These are phyloP conservation scores for Netelia melanura DNA, from an alignment of 2,888 invertebrate genomes.

Conservation along the genomic window DNA sequence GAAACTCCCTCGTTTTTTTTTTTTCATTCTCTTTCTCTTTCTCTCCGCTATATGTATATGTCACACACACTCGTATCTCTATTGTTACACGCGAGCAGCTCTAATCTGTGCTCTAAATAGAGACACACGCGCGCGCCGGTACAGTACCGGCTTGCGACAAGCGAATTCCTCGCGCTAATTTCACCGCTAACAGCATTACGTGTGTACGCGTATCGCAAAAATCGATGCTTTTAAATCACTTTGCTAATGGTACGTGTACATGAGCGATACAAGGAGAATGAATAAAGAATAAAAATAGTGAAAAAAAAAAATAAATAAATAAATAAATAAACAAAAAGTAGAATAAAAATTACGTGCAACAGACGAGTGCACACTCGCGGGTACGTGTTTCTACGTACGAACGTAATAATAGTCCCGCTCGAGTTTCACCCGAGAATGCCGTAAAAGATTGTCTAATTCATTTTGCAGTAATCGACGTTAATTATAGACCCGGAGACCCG, in stretches of 20 bases:
- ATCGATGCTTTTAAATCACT: background rate
- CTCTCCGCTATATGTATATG: background rate
- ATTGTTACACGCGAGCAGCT: conserved; percentile 58
- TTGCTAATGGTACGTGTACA: background rate
- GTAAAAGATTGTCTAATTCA: conserved; percentile 19
- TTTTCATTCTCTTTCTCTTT: background rate
- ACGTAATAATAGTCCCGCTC: background rate
- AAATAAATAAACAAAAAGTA: no score
- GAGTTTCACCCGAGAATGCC: background rate
- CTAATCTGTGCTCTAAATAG: conserved; percentile 59
- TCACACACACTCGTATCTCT: conserved; percentile 18
- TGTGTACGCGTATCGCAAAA: background rate
- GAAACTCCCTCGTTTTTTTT: conserved; percentile 57
- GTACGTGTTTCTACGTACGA: background rate
- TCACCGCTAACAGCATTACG: conserved; percentile 12
- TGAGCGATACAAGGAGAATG: background rate
- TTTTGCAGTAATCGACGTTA: conserved; percentile 35
- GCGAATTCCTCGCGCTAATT: conserved; percentile 45
- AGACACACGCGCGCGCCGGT: conserved; percentile 22
- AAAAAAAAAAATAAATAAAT: no score
- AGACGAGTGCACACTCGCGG: no score
- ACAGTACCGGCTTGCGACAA: conserved; percentile 35
- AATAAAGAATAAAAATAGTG: background rate
- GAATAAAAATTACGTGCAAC: no score
- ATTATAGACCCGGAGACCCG: background rate